Percentiles rank a stretch among this genome's conserved stretches.
Conservation (phyloP, 2,113 vertebrate species). For the Hippocampus barbouri region DNA sequence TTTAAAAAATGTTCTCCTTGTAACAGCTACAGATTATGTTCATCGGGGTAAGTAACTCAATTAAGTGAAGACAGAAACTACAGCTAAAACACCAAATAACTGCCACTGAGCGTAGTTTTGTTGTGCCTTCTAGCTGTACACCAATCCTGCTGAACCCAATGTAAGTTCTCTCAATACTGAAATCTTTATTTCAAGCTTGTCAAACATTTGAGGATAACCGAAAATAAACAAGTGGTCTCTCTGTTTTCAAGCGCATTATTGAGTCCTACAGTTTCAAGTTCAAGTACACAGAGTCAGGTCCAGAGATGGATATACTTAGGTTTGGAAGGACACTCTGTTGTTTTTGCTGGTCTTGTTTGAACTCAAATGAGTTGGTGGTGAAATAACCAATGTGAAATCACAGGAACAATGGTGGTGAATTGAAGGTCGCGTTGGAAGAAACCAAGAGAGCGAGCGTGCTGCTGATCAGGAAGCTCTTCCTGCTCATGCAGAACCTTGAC, state of each 20-base stretch:
- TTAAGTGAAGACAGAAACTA: background rate
- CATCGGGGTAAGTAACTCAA: slow-evolving; percentile 70
- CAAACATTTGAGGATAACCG: background rate
- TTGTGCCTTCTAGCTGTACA: slow-evolving; percentile 66
- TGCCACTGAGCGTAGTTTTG: background rate
- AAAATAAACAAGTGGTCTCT: background rate
- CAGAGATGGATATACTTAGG: slow-evolving; percentile 75
- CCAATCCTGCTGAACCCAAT: slow-evolving; percentile 66
- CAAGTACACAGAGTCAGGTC: slow-evolving; percentile 82
- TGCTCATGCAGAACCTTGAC: slow-evolving; percentile 89
- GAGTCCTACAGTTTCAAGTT: slow-evolving; percentile 97
- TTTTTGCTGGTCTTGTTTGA: background rate
- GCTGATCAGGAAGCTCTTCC: slow-evolving; percentile 88
- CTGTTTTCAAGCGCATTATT: slow-evolving; percentile 79
- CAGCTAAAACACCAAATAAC: background rate
- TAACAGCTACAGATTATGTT: slow-evolving; percentile 73
- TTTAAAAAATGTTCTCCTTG: background rate
- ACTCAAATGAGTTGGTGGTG: background rate
- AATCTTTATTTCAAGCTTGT: background rate
- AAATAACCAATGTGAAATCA: slow-evolving; percentile 6
- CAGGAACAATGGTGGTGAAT: slow-evolving; percentile 57
- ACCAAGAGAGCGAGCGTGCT: slow-evolving; percentile 88
- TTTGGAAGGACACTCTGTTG: slow-evolving; percentile 24
- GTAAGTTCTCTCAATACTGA: slow-evolving; percentile 56
- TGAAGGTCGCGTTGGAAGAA: slow-evolving; percentile 68